A percentile compares a stretch with the other conserved stretches of the same genome.
Evolutionary conservation across 2,113 vertebrate genomes (phyloP).

Genomic region (Vidua chalybeata): DNA sequence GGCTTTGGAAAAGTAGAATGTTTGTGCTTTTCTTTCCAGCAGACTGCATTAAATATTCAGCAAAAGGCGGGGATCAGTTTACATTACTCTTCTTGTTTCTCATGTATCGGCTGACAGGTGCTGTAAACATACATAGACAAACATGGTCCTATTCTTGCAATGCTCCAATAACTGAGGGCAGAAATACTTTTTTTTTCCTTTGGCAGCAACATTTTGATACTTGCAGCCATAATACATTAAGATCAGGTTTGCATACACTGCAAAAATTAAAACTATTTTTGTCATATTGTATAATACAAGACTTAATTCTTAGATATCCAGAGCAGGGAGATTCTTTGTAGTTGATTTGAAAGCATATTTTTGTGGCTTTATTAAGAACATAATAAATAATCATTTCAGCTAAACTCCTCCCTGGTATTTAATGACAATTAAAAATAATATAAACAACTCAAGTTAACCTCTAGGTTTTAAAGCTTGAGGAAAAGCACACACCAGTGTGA

Average conservation of each 20-base stretch:
- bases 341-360: not conserved
- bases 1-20: constrained; percentile 80
- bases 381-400: not conserved
- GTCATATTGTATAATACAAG: not conserved
- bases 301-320: not conserved
- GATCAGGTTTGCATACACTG: not conserved
- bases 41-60: constrained; percentile 89
- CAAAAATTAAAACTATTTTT: not conserved
- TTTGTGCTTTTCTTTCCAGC: constrained; percentile 80
- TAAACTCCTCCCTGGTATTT: not conserved
- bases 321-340: not conserved
- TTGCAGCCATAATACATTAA: not conserved
- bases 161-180: constrained; percentile 63
- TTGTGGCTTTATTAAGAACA: not conserved
- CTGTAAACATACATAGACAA: constrained; percentile 92
- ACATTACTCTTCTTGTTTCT: constrained; percentile 90
- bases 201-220: not conserved
- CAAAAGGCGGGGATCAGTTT: constrained; percentile 82
- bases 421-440: not conserved
- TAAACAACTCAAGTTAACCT: not conserved
- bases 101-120: constrained; percentile 88
- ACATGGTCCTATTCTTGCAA: constrained; percentile 74
- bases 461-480: not conserved
- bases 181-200: constrained; percentile 64
- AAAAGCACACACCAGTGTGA: constrained; percentile 41